A percentile compares a stretch with the other conserved stretches of the same genome.
Conservation (phyloP, 1,140 invertebrate species). For the Babylonia areolata region DNA sequence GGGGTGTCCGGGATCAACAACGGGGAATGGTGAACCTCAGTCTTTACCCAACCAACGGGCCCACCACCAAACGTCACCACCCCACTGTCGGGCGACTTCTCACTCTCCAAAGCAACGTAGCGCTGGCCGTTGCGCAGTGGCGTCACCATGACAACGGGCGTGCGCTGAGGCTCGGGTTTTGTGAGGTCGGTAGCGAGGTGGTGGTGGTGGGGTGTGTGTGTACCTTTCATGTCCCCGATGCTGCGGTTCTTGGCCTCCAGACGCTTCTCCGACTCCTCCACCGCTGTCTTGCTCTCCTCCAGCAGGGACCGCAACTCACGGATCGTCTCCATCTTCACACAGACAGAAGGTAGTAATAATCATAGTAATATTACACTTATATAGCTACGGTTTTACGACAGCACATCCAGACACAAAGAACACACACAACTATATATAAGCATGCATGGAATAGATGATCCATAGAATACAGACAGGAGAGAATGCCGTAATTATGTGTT, state of each 20-base stretch:
- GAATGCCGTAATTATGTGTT: no score
- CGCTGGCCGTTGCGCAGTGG: not conserved
- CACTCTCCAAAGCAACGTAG: not conserved
- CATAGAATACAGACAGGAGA: no score
- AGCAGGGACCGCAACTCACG: constrained; percentile 50
- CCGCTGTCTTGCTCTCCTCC: constrained; percentile 55
- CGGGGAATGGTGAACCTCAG: not conserved
- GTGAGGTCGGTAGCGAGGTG: not conserved
- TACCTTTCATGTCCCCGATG: constrained; percentile 39
- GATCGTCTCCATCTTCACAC: constrained; percentile 49
- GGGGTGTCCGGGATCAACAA: not conserved
- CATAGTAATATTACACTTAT: no score
- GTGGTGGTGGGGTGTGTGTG: no score
- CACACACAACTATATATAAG: no score
- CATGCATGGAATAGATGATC: no score
- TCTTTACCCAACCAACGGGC: not conserved
- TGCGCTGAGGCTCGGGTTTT: not conserved
- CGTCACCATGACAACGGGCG: not conserved
- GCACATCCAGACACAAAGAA: no score
- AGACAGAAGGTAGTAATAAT: not conserved
- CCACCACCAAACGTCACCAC: not conserved
- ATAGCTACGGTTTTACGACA: no score
- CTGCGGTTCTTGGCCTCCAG: constrained; percentile 39
- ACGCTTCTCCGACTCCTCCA: constrained; percentile 46
- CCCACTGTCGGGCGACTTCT: not conserved